phyloP scores from a whole-genome alignment of 2,113 vertebrate genomes.

The Anarrhichthys ocellatus region DNA sequence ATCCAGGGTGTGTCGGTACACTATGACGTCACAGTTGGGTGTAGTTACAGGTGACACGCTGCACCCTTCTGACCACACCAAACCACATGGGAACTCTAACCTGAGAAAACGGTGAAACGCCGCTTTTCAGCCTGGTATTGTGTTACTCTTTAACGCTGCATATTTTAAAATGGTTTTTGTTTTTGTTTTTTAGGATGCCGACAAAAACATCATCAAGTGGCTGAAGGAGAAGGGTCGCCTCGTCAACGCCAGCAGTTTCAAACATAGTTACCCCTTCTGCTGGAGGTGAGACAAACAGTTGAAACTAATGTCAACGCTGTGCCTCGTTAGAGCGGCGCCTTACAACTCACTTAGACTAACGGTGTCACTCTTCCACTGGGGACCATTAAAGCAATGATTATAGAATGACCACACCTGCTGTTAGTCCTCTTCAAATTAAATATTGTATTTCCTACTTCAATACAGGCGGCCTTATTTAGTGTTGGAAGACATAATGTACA shows the following conservation, averaged over 20 bases:
- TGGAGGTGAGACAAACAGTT: constrained; percentile 89
- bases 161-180: neutral
- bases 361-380: neutral
- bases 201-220: constrained; percentile 92
- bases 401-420: neutral
- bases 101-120: neutral
- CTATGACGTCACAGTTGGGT: neutral
- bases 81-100: neutral
- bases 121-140: neutral
- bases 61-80: neutral
- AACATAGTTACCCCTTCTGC: constrained; percentile 98
- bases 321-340: no score
- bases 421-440: constrained; percentile 5
- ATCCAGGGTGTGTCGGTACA: neutral
- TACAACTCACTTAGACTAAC: constrained; percentile 10
- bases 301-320: neutral
- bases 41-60: neutral
- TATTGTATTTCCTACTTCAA: neutral
- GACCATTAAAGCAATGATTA: neutral
- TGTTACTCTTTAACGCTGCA: neutral
- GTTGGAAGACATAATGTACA: neutral
- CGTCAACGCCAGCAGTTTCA: constrained; percentile 85
- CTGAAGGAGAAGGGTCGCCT: constrained; percentile 93
- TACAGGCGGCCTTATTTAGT: neutral
- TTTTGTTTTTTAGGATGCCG: constrained; percentile 88